These are phyloP conservation scores for Bombus breviceps DNA, from an alignment of 1,140 invertebrate genomes.

Conservation along the genomic window DNA sequence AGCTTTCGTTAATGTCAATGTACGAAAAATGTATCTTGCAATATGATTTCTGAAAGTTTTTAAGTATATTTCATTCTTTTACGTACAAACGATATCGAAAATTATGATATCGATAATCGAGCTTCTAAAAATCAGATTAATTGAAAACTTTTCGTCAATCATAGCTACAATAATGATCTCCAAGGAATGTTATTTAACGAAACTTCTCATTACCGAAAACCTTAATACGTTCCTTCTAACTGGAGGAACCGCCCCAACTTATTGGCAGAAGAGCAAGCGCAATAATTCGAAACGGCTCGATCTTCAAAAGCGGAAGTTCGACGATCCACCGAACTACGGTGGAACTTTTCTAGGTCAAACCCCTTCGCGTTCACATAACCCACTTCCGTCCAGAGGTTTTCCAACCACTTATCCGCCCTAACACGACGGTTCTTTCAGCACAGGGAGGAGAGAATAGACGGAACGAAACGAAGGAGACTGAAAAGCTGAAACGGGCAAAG, in stretches of 20 bases:
- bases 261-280: background rate
- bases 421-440: background rate
- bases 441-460: background rate
- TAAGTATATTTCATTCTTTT: too few species aligned
- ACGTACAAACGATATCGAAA: too few species aligned
- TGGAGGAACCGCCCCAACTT: background rate
- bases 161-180: background rate
- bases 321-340: slow-evolving; percentile 6
- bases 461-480: background rate
- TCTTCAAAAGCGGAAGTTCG: background rate
- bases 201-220: too few species aligned
- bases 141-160: background rate
- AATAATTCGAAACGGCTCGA: background rate
- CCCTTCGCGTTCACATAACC: background rate
- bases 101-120: too few species aligned
- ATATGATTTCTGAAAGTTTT: too few species aligned
- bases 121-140: background rate
- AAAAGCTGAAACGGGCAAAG: slow-evolving; percentile 26
- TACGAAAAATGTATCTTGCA: too few species aligned
- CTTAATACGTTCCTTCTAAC: background rate
- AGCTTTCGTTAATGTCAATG: too few species aligned
- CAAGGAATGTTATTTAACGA: background rate
- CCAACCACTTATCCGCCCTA: background rate
- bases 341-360: slow-evolving; percentile 38
- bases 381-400: slow-evolving; percentile 10